Evolutionary conservation across 2,888 invertebrate species (phyloP), one percentile per base, ranked within the genome.

Genomic region (Piscicola geometra): DNA sequence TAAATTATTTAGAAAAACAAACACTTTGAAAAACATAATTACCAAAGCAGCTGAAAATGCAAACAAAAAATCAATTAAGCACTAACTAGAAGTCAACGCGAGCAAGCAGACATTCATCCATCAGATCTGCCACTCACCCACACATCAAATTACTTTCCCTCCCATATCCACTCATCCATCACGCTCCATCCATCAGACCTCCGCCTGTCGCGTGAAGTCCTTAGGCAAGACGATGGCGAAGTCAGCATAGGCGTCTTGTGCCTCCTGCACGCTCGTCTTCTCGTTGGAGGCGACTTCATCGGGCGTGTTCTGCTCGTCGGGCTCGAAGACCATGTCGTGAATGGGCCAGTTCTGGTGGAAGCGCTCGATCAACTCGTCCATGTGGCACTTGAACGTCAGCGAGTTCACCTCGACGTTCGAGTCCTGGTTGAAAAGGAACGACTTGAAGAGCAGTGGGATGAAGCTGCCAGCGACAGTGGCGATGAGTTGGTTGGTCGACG

Each of bases 301-400:
- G n/a, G 69, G 74, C 67, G 2, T 28, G 21, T 50, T 50, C 1
- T 47, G 56, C 3, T 56, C 60, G 21, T 73, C 76, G 18, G 79
- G 75, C n/a, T 81, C 79, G 9, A 83, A 79, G 30, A 81, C 75
- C 3, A 84, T 77, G 75, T 85, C 85, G 76, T 79, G 81, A 28
- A 84, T 81, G 0, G 85, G 84, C 84, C 84, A 85, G 75, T 81
- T 81, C 77, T 85, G 85, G 71, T 81, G 81, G 77, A 83, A 85
- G 72, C 82, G 82, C 30, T 81, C 81, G 47, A 84, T 82, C 75
- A 83, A 82, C 77, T 85, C 85, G 76, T 85, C 85, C 68, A 84
- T 81, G 71, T 84, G 84, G 9, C 83, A 83, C 76, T 83, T 83
- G 78, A 84, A 85, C 76, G 83, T 83, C 25, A 85, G 79, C 0